Evolutionary conservation across 2,797 vertebrate genomes (phyloP), one percentile per base, ranked within the genome.

Genomic region (Coreius guichenoti): DNA sequence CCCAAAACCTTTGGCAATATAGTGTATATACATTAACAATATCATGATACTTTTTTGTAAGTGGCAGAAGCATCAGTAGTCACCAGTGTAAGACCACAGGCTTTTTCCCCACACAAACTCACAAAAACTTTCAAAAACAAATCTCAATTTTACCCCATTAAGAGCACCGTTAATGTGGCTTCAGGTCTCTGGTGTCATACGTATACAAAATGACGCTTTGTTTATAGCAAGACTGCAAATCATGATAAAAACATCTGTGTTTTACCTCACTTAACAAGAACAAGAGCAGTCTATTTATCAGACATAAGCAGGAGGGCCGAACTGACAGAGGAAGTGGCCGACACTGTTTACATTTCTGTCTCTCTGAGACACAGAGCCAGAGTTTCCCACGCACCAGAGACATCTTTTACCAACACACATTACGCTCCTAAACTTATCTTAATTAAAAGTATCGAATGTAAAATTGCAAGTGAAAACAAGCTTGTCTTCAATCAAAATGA

Each of bases 291-390:
- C 33, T 61, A 86, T 49, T 65, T 88, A 87, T 90, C 89, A 92
- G 61, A 88, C 82, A 77, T 78, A 29, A 73, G 65, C 89, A 86
- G 86, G 72, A 81, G 80, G 81, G 87, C 80, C 80, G 84, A 89
- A 80, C 85, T 84, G 86, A 82, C 39, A 72, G 72, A 90, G 84
- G 82, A 90, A 90, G 89, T 87, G 83, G 49, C 89, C 80, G 81
- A 80, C 75, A 81, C 65, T 93, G 85, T 92, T 93, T 91, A 89
- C 86, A 88, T 90, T 87, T 89, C 85, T 75, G 76, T 21, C 54
- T 47, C 58, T 26, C 85, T 61, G 26, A 70, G 56, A 86, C 82
- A 90, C 73, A 75, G 82, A 88, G 83, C 54, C 82, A 67, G 17
- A 78, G 86, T 88, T 91, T 91, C 88, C 89, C 90, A 91, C 83